Conservation (phyloP, 2,113 vertebrate genomes). For the Redunca redunca region DNA sequence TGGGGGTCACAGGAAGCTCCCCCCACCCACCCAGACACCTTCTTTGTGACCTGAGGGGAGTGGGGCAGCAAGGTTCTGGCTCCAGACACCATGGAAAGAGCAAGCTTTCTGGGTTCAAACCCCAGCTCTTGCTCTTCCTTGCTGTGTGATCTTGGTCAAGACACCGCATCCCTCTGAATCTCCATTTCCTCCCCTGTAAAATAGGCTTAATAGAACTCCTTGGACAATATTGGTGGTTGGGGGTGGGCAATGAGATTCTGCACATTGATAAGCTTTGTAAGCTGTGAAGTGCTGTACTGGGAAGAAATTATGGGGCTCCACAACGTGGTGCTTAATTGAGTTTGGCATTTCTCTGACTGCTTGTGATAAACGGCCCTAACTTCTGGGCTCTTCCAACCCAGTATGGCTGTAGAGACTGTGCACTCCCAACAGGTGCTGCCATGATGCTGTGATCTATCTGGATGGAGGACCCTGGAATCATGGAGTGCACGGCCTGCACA, state of each 20-base stretch:
- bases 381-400: too few species aligned
- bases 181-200: neutral
- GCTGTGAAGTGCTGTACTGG: neutral
- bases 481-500: rapidly evolving
- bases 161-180: neutral
- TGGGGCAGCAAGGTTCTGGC: neutral
- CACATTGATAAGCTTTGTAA: neutral
- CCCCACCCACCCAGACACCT: neutral
- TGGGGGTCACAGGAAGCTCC: neutral
- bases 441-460: rapidly evolving
- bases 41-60: neutral
- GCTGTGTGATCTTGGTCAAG: neutral
- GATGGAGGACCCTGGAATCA: neutral
- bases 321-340: neutral
- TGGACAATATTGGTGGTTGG: neutral
- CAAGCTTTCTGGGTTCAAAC: neutral
- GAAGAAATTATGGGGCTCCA: neutral
- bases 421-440: neutral
- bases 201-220: neutral
- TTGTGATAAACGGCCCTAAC: neutral
- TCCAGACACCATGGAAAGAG: neutral
- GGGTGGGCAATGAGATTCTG: neutral
- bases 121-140: neutral
- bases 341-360: neutral
- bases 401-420: neutral